Percentiles rank a stretch among this genome's conserved stretches.
Evolutionary conservation across 2,888 invertebrate genomes (phyloP).

Genomic region (Anaspis maculata): DNA sequence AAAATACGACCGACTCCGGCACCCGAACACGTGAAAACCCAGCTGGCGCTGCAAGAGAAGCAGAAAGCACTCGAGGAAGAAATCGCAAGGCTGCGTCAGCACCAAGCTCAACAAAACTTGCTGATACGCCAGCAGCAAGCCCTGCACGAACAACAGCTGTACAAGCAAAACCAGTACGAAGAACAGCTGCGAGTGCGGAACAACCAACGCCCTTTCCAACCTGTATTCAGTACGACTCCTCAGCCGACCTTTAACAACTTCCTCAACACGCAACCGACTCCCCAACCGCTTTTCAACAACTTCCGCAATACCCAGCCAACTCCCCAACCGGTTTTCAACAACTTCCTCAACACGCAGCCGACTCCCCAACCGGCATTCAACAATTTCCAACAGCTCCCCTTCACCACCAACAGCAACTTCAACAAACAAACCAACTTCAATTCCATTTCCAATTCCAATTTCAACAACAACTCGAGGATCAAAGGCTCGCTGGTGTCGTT

Average conservation of each 20-base stretch:
- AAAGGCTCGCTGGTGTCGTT: conserved; percentile 37
- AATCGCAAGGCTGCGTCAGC: conserved; percentile 48
- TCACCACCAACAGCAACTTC: conserved; percentile 21
- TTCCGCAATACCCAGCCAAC: conserved; percentile 39
- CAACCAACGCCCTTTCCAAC: conserved; percentile 34
- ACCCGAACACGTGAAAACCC: conserved; percentile 20
- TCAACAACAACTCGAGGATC: conserved; percentile 18
- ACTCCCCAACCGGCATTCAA: conserved; percentile 6
- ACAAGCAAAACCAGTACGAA: conserved; percentile 32
- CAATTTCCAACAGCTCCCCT: conserved; percentile 41
- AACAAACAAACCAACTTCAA: too few species aligned
- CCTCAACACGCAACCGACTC: conserved; percentile 8
- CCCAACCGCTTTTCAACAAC: too few species aligned
- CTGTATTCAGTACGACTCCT: conserved; percentile 8
- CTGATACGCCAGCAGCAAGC: conserved; percentile 51
- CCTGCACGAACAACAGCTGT: conserved; percentile 47
- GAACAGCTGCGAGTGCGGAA: conserved; percentile 35
- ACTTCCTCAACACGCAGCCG: conserved; percentile 7
- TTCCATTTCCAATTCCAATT: background rate
- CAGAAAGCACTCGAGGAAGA: conserved; percentile 64
- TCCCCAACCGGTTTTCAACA: conserved; percentile 19
- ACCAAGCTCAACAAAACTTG: conserved; percentile 47
- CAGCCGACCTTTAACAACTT: conserved; percentile 2
- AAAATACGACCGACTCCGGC: conserved; percentile 9
- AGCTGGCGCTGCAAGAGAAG: conserved; percentile 52